A percentile compares a stretch with the other conserved stretches of the same genome.
phyloP scores from a whole-genome alignment of 92 coral and sea anemone genomes.

The Diadumene lineata region DNA sequence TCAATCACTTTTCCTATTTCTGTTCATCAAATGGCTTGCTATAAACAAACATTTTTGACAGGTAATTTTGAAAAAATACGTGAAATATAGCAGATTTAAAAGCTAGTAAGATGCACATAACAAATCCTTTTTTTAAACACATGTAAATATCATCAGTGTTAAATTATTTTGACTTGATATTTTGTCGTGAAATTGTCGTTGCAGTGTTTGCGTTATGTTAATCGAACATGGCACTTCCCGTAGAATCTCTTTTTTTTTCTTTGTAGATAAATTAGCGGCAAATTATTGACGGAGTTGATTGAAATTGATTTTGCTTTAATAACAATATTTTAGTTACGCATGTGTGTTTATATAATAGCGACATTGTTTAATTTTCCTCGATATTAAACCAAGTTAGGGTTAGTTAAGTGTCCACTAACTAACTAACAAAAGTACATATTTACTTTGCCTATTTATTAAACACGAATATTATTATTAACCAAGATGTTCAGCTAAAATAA shows the following conservation, averaged over 20 bases:
- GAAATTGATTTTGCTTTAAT: slow-evolving; percentile 22
- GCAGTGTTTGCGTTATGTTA: background rate
- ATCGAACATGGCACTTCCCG: background rate
- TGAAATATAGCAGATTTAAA: background rate
- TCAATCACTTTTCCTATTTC: background rate
- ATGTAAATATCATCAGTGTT: no score
- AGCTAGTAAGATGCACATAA: no score
- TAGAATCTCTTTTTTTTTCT: background rate
- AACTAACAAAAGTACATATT: slow-evolving; percentile 12
- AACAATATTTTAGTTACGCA: slow-evolving; percentile 12
- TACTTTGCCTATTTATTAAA: slow-evolving; percentile 3
- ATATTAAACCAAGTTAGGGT: slow-evolving; percentile 10
- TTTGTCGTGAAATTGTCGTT: no score
- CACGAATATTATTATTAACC: background rate
- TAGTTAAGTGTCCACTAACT: slow-evolving; percentile 22
- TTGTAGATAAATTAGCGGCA: background rate
- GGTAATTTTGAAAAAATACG: background rate
- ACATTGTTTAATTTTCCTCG: slow-evolving; percentile 10
- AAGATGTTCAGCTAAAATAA: background rate
- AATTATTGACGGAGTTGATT: slow-evolving; percentile 14
- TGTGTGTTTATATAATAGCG: slow-evolving; percentile 17
- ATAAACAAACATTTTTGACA: slow-evolving; percentile 17
- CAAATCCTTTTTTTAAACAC: no score
- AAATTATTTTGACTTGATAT: no score
- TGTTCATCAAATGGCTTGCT: slow-evolving; percentile 18